Evolutionary conservation across 2,888 invertebrate genomes (phyloP), one percentile per base, ranked within the genome.

Genomic region (Drosophila suboccidentalis): DNA sequence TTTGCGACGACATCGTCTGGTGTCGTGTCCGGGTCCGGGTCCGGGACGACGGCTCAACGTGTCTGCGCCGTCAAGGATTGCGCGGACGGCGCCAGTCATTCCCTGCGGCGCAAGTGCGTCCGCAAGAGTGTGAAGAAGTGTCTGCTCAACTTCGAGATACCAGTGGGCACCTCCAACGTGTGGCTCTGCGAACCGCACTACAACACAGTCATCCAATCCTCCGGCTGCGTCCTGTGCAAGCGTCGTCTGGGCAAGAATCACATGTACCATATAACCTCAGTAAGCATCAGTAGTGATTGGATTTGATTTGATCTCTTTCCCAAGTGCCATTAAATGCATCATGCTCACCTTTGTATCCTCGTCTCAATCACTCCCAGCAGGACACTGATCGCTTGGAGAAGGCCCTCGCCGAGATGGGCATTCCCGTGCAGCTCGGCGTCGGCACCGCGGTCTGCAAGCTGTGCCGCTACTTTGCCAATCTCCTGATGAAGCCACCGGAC

Each of bases 391-490:
- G 94, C 0, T 68, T 95, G 82, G 95, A 95, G 90, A 94, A 94
- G 57, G 90, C 94, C 4, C 93, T 97, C 11, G 90, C 92, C 11
- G 94, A 94, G 39, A 95, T 95, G 76, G 94, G 95, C 2, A 94
- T 97, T 55, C 97, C 96, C 0, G 95, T 96, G 13, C 93, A 94
- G 82, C 93, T 97, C 84, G 91, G 93, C 1, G 90, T 95, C 81
- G 95, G 95, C 68, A 95, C 96, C 0, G 96, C 96, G 55, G 95
- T 97, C 46, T 97, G 97, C 93, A 97, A 97, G 93, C 93, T 96
- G 26, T 97, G 97, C 87, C 95, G 96, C 64, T 96, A 96, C 92
- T 97, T 96, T 92, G 95, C 96, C 80, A 95, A 96, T 70, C 92
- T 97, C 57, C 93, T 96, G 66, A 94, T 95, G 82, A 95, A 96